Percentiles rank a stretch among this genome's conserved stretches.
These are phyloP conservation scores for Liodrosophila aerea DNA, from an alignment of 2,888 invertebrate genomes.

Conservation along the genomic window DNA sequence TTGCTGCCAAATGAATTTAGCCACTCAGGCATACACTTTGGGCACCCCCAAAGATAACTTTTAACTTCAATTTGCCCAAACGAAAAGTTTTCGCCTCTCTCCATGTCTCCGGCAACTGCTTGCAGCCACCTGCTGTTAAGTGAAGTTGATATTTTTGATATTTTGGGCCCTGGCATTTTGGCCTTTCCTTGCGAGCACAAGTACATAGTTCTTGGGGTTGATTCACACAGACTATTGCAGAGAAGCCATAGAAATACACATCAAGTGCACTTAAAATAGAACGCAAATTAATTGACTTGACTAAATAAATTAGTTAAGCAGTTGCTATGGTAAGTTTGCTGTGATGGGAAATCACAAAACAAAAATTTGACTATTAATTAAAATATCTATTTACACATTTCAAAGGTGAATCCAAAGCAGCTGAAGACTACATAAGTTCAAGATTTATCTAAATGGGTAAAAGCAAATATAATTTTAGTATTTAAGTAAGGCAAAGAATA, in stretches of 20 bases:
- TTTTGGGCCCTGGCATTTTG: slow-evolving; percentile 28
- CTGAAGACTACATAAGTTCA: neutral
- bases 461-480: too few relatives aligned
- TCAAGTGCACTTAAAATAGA: slow-evolving; percentile 30
- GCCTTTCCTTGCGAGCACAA: slow-evolving; percentile 3
- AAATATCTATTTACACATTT: slow-evolving; percentile 1
- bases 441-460: too few relatives aligned
- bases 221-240: neutral
- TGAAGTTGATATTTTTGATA: slow-evolving; percentile 53
- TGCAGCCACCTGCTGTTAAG: slow-evolving; percentile 66
- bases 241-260: slow-evolving; percentile 28
- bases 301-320: slow-evolving; percentile 43
- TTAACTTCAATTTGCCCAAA: slow-evolving; percentile 57
- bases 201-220: slow-evolving; percentile 42
- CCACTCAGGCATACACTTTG: slow-evolving; percentile 51
- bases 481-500: too few relatives aligned
- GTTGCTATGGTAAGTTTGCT: slow-evolving; percentile 33
- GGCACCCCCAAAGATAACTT: slow-evolving; percentile 57
- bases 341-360: slow-evolving; percentile 12
- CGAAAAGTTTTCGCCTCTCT: slow-evolving; percentile 47
- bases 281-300: slow-evolving; percentile 45
- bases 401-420: neutral
- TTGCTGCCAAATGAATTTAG: slow-evolving; percentile 76
- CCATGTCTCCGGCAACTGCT: slow-evolving; percentile 7
- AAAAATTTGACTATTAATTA: slow-evolving; percentile 20